Conservation (phyloP, 2,113 vertebrate species). For the Crotalus tigris region DNA sequence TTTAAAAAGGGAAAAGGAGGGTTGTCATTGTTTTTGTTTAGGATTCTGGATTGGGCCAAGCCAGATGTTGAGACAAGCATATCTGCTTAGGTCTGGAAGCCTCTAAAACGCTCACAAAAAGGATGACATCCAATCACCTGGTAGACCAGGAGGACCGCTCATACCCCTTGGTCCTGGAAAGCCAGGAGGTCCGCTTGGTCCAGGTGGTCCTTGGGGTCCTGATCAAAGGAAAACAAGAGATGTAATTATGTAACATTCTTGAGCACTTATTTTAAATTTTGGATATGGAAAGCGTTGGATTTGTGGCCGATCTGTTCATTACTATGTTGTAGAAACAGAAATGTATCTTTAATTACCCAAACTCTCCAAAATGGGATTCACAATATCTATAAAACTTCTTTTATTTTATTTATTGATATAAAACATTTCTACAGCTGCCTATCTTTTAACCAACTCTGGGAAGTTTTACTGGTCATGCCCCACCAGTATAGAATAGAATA, state of each 20-base stretch:
- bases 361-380: background rate
- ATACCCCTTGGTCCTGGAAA: conserved; percentile 31
- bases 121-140: background rate
- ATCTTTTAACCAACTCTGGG: too few relatives aligned
- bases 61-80: background rate
- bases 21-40: background rate
- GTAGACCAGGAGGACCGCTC: conserved; percentile 37
- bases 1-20: background rate
- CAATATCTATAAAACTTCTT: background rate
- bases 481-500: too few relatives aligned
- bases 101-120: background rate
- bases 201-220: conserved; percentile 40
- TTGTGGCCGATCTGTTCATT: background rate
- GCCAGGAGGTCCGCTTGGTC: conserved; percentile 33
- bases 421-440: background rate
- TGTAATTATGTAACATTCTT: background rate
- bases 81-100: background rate
- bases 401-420: background rate
- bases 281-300: background rate
- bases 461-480: too few relatives aligned
- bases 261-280: background rate
- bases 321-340: background rate
- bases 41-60: background rate
- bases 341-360: background rate
- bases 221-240: background rate